Evolutionary conservation across 2,888 invertebrate genomes (phyloP).

Genomic region (Gasteruption jaculator): DNA sequence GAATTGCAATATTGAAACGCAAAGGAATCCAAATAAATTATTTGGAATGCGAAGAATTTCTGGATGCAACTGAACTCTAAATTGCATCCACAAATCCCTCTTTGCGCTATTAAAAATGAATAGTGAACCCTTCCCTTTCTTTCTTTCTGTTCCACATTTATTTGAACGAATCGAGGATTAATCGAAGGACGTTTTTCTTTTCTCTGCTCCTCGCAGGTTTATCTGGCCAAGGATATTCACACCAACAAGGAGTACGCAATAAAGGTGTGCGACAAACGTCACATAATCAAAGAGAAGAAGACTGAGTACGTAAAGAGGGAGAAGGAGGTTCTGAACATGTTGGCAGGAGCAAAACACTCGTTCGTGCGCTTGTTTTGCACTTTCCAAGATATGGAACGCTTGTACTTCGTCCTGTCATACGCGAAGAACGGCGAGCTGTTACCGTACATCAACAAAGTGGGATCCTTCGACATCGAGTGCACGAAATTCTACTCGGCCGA

Average conservation of each 20-base stretch:
- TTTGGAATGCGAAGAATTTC: no score
- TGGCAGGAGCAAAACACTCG: conserved; percentile 77
- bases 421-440: conserved; percentile 93
- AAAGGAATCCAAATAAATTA: no score
- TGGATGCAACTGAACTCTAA: no score
- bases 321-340: conserved; percentile 85
- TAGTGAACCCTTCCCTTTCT: neutral
- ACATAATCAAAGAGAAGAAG: conserved; percentile 91
- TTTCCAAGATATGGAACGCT: conserved; percentile 88
- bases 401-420: conserved; percentile 94
- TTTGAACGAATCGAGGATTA: neutral
- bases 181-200: neutral
- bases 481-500: conserved; percentile 94
- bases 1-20: no score
- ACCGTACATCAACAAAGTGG: conserved; percentile 85
- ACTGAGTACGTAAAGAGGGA: conserved; percentile 90
- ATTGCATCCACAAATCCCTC: no score
- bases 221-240: conserved; percentile 87
- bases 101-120: no score
- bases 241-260: conserved; percentile 91
- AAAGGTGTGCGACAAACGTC: conserved; percentile 95
- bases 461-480: conserved; percentile 83
- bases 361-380: conserved; percentile 94
- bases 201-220: conserved; percentile 58
- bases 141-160: no score